These are phyloP conservation scores for Labroides dimidiatus DNA, from an alignment of 2,797 vertebrate genomes.

Conservation along the genomic window DNA sequence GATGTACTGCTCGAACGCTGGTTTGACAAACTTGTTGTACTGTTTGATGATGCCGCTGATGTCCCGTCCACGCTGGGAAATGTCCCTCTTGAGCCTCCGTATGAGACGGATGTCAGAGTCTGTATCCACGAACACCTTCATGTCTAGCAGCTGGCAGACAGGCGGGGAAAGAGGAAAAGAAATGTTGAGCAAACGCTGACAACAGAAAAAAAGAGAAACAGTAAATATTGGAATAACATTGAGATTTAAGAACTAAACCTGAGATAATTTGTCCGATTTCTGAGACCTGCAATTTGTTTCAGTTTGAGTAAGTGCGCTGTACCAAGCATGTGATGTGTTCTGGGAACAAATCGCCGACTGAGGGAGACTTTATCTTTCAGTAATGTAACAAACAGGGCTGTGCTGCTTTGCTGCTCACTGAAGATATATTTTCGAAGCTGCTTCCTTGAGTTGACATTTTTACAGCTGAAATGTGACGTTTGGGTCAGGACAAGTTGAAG, in stretches of 20 bases:
- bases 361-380: neutral
- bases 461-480: neutral
- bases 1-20: conserved; percentile 89
- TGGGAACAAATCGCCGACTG: neutral
- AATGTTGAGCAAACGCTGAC: too few relatives aligned
- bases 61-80: conserved; percentile 84
- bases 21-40: conserved; percentile 91
- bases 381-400: neutral
- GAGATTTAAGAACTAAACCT: too few relatives aligned
- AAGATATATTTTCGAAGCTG: neutral
- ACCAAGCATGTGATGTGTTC: too few relatives aligned
- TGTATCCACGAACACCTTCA: conserved; percentile 91
- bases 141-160: conserved; percentile 83
- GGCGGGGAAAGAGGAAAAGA: neutral
- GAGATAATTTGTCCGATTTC: too few relatives aligned
- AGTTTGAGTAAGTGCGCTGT: too few relatives aligned
- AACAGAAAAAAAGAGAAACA: too few relatives aligned
- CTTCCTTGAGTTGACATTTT: conserved; percentile 13
- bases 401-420: neutral
- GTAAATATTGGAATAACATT: too few relatives aligned
- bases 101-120: conserved; percentile 89
- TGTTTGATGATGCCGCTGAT: conserved; percentile 88
- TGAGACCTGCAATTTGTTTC: too few relatives aligned
- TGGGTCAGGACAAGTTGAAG: neutral
- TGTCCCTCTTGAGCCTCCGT: conserved; percentile 87